Evolutionary conservation across 2,113 vertebrate species (phyloP).

Genomic region (Felis catus): F.catus_Fca126_mat1.0 CM031427.1:12474001-12474500

Average conservation of each 20-base stretch:
- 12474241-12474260: background rate
- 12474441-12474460: background rate
- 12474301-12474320: background rate
- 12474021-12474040: constrained; percentile 88
- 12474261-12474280: background rate
- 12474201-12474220: background rate
- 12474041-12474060: constrained; percentile 84
- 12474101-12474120: constrained; percentile 64
- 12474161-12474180: background rate
- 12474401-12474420: background rate
- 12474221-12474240: background rate
- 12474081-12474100: constrained; percentile 81
- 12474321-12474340: background rate
- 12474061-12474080: constrained; percentile 75
- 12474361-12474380: background rate
- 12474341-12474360: background rate
- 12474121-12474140: constrained; percentile 11
- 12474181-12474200: background rate
- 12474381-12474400: background rate
- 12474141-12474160: constrained; percentile 50
- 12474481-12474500: background rate
- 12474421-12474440: background rate
- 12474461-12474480: background rate
- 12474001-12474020: constrained; percentile 85
- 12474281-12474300: background rate